Conservation (phyloP, 2,888 invertebrate genomes). For the Xestoiulus laeticollis region DNA sequence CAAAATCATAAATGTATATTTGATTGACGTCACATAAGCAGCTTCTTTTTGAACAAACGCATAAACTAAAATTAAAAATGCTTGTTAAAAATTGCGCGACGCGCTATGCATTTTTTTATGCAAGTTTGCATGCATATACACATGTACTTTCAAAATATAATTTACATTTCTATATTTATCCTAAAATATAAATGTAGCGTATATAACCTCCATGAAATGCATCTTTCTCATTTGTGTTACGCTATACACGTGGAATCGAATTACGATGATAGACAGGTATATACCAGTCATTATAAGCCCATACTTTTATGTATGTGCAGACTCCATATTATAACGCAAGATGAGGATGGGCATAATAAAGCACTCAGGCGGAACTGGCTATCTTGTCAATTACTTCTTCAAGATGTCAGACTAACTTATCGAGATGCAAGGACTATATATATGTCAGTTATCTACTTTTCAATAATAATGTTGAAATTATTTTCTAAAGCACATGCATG, state of each 20-base stretch:
- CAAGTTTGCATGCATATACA: no score
- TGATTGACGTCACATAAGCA: no score
- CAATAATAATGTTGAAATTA: conserved; percentile 25
- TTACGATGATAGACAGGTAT: conserved; percentile 30
- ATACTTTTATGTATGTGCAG: not conserved
- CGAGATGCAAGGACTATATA: conserved; percentile 8
- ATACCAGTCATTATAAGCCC: not conserved
- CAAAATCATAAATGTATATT: no score
- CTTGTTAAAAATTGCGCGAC: not conserved
- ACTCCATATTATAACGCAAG: not conserved
- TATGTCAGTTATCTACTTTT: conserved; percentile 41
- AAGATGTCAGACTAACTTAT: conserved; percentile 9
- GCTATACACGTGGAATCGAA: not conserved
- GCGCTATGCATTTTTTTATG: not conserved
- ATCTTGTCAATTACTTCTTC: conserved; percentile 31
- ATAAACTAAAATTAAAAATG: not conserved
- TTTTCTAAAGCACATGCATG: not conserved
- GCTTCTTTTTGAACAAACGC: no score
- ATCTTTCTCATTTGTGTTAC: conserved; percentile 14
- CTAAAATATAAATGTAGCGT: conserved; percentile 24
- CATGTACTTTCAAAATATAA: not conserved
- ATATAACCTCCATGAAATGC: conserved; percentile 20
- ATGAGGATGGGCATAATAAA: conserved; percentile 5
- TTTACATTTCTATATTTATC: conserved; percentile 9
- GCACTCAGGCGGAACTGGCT: conserved; percentile 38